Conservation (phyloP, 2,888 invertebrate genomes). For the Abrostola tripartita region DNA sequence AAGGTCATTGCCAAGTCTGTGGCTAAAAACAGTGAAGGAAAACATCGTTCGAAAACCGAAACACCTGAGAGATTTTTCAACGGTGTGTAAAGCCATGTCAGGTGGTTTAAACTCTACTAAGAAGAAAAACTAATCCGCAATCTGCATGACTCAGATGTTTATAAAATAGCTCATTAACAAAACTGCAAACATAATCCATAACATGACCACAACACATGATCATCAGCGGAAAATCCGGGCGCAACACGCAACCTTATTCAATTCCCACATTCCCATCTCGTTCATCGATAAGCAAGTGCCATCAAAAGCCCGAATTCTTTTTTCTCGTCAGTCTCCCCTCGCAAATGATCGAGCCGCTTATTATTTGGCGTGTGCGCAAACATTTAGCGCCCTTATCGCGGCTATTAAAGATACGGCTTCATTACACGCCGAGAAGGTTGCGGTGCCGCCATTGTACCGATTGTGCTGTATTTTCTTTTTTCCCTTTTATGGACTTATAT, state of each 20-base stretch:
- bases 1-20: too few species aligned
- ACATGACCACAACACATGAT: slow-evolving; percentile 35
- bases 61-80: too few species aligned
- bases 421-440: slow-evolving; percentile 72
- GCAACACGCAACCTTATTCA: slow-evolving; percentile 70
- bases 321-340: slow-evolving; percentile 77
- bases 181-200: slow-evolving; percentile 1
- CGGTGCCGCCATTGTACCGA: slow-evolving; percentile 44
- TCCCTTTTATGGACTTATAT: slow-evolving; percentile 47
- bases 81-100: too few species aligned
- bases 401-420: slow-evolving; percentile 88
- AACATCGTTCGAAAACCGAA: too few species aligned
- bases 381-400: slow-evolving; percentile 87
- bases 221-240: slow-evolving; percentile 41
- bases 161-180: background rate
- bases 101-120: too few species aligned
- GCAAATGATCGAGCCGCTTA: slow-evolving; percentile 86
- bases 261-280: slow-evolving; percentile 74
- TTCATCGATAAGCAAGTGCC: slow-evolving; percentile 67
- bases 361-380: slow-evolving; percentile 88
- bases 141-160: background rate
- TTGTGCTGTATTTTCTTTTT: slow-evolving; percentile 45
- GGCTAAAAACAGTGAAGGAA: too few species aligned
- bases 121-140: background rate
- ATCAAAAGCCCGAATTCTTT: slow-evolving; percentile 73